A percentile compares a stretch with the other conserved stretches of the same genome.
Conservation (phyloP, 2,113 vertebrate species). For the Eurystomus gularis region DNA sequence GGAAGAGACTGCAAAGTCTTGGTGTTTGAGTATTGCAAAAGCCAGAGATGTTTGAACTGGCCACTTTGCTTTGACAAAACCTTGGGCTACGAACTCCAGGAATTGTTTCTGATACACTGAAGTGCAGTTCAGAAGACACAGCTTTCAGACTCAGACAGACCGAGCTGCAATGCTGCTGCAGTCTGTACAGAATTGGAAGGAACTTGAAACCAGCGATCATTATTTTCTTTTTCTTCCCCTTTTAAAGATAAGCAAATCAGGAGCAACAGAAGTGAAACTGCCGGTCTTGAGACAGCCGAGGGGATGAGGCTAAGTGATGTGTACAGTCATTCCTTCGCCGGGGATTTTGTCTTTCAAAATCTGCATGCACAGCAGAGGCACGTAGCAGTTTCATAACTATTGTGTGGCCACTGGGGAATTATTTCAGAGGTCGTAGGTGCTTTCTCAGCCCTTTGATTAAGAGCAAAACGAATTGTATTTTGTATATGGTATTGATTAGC, state of each 20-base stretch:
- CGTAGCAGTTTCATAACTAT: not conserved
- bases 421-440: not conserved
- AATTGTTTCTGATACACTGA: not conserved
- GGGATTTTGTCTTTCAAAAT: conserved; percentile 19
- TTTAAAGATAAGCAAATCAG: conserved; percentile 25
- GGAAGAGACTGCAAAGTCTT: not conserved
- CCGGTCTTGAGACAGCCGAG: not conserved
- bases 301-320: not conserved
- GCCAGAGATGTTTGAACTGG: not conserved
- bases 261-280: conserved; percentile 52
- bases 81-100: not conserved
- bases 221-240: not conserved
- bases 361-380: not conserved
- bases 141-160: not conserved
- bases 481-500: not conserved
- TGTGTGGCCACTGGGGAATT: not conserved
- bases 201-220: not conserved
- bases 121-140: not conserved
- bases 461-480: not conserved
- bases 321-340: not conserved
- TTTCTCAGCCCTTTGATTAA: not conserved
- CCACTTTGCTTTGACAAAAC: not conserved
- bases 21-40: not conserved
- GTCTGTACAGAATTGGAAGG: not conserved
- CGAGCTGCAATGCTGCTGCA: not conserved